These are phyloP conservation scores for Cyphomyrus plagiostoma DNA, from an alignment of 2,113 vertebrate species.

Conservation along the genomic window DNA sequence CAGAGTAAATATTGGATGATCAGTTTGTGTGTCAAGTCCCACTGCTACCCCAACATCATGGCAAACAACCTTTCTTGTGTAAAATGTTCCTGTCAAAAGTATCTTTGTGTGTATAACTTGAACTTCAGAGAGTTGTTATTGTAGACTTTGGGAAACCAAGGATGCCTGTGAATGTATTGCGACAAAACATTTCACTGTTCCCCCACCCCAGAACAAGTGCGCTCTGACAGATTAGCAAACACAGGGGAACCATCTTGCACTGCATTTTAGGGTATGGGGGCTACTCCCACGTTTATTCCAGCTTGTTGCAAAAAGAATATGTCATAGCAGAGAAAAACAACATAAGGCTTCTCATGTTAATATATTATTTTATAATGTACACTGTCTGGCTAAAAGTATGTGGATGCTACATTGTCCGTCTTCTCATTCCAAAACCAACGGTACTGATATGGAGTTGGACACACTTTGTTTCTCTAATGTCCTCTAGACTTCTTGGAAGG, in stretches of 20 bases:
- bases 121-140: background rate
- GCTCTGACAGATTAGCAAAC: background rate
- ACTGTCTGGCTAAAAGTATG: background rate
- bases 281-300: background rate
- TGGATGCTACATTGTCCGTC: background rate
- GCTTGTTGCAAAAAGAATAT: background rate
- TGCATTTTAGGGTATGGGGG: background rate
- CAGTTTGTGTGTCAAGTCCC: slow-evolving; percentile 7
- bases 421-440: background rate
- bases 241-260: background rate
- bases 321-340: background rate
- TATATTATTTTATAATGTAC: background rate
- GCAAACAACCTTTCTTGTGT: slow-evolving; percentile 19
- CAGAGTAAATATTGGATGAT: slow-evolving; percentile 13
- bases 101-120: background rate
- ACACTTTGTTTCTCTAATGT: background rate
- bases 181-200: background rate
- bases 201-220: background rate
- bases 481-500: background rate
- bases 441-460: background rate
- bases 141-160: background rate
- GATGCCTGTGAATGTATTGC: background rate
- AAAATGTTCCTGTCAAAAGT: slow-evolving; percentile 11
- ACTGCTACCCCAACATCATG: background rate
- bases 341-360: background rate